These are phyloP conservation scores for Nephrocerus scutellatus DNA, from an alignment of 2,888 invertebrate genomes.

Conservation along the genomic window DNA sequence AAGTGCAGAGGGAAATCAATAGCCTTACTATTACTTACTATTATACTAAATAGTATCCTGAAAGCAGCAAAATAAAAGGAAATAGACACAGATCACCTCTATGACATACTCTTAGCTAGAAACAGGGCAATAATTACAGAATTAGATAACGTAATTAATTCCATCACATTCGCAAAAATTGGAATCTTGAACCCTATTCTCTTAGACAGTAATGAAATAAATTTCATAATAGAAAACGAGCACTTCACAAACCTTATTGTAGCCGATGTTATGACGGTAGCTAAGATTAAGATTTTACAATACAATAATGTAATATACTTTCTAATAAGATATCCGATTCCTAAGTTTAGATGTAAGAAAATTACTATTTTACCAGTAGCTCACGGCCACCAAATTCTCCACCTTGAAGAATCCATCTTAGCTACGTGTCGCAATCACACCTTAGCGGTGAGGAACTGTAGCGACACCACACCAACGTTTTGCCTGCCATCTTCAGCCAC, in stretches of 20 bases:
- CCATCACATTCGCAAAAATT: constrained; percentile 10
- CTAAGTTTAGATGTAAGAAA: constrained; percentile 4
- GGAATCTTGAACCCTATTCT: constrained; percentile 3
- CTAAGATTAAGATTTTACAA: constrained; percentile 2
- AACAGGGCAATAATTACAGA: constrained; percentile 11
- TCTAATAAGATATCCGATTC: constrained; percentile 4
- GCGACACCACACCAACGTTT: constrained; percentile 3
- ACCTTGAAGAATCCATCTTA: constrained; percentile 3
- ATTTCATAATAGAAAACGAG: constrained; percentile 5
- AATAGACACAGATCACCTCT: constrained; percentile 8
- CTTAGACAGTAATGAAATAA: constrained; percentile 5
- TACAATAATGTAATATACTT: constrained; percentile 4
- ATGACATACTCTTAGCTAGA: constrained; percentile 8
- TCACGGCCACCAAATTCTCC: constrained; percentile 1
- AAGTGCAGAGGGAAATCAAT: constrained; percentile 3
- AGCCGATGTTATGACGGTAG: constrained; percentile 10
- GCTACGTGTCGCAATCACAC: constrained; percentile 4
- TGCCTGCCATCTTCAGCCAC: constrained; percentile 4
- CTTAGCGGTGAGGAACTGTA: constrained; percentile 6
- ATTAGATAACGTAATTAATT: constrained; percentile 4
- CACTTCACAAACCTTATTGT: constrained; percentile 8
- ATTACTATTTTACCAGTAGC: constrained; percentile 4
- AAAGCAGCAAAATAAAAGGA: constrained; percentile 6
- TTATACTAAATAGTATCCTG: constrained; percentile 8
- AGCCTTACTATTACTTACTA: constrained; percentile 6